Evolutionary conservation across 2,797 vertebrate genomes (phyloP), one percentile per base, ranked within the genome.

Genomic region (Sitta carolinensis): DNA sequence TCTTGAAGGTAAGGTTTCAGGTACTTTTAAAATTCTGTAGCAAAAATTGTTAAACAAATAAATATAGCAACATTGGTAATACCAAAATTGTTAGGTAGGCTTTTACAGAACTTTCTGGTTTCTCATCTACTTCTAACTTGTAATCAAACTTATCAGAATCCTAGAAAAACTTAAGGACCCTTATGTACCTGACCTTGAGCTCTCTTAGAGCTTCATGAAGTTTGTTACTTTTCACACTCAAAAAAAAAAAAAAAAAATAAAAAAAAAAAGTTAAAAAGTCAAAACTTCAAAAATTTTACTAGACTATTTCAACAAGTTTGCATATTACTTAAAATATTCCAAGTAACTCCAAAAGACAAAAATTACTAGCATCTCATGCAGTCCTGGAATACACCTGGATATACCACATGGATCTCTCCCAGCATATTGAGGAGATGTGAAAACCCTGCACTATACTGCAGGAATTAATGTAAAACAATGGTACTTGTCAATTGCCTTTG

Each of bases 341-440:
- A 20, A 16, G 7, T 42, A 61, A 74, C 11, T 52, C 9, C 10
- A 43, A 38, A 45, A 64, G 36, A 36, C n/a, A 75, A 36, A 61
- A 50, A 18, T 36, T 12, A 10, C 17, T 38, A 47, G 38, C 38
- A 75, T 29, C 21, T 54, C 23, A 45, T 40, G 47, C 26, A 32
- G 22, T 40, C 29, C 43, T 47, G 43, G 22, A 54, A 30, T 13
- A 30, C 20, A 54, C 17, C 36, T 29, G 26, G 15, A 34, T n/a
- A 7, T 51, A 7, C 7, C 17, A 27, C 16, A 2, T 2, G 57
- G n/a, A 25, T 48, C 17, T 40, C 51, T 42, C 29, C 45, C 61
- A 16, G 55, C 5, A 10, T 1, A 4, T 14, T 12, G 15, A 51
- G 36, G 22, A 38, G 16, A 3, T 17, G 6, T 0, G 2, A 48